phyloP scores from a whole-genome alignment of 1,140 invertebrate species.

The Atta cephalotes region DNA sequence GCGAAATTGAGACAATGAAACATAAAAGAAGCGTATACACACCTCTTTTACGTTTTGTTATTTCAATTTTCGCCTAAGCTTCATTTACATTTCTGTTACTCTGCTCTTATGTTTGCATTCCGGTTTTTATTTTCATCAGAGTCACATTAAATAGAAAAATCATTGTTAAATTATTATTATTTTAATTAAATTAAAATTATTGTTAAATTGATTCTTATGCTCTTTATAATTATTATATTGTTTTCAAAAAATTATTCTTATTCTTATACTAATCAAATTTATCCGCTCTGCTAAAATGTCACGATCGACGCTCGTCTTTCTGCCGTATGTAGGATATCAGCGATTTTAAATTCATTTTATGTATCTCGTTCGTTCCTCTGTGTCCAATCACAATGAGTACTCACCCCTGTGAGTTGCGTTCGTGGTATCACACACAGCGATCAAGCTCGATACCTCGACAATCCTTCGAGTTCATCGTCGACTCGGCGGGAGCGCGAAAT shows the following conservation, averaged over 20 bases:
- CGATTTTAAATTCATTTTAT: neutral
- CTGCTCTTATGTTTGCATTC: no score
- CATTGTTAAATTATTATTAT: no score
- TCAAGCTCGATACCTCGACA: neutral
- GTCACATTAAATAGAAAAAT: no score
- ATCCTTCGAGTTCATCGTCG: neutral
- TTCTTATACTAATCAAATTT: neutral
- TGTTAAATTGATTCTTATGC: no score
- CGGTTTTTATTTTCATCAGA: no score
- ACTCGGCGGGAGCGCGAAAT: neutral
- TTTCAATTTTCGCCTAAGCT: no score
- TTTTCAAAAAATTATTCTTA: neutral
- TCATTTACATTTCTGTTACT: no score
- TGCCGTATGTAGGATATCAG: neutral
- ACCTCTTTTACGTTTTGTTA: no score
- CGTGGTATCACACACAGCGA: neutral
- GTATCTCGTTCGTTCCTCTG: neutral
- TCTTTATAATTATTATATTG: no score
- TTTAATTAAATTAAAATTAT: no score
- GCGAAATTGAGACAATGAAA: no score
- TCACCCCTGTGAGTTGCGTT: constrained; percentile 2
- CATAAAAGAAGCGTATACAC: no score
- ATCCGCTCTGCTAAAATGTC: neutral
- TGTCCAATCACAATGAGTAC: neutral
- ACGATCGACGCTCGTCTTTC: neutral